Conservation (phyloP, 2,888 invertebrate genomes). For the Eustalomyia histrio region DNA sequence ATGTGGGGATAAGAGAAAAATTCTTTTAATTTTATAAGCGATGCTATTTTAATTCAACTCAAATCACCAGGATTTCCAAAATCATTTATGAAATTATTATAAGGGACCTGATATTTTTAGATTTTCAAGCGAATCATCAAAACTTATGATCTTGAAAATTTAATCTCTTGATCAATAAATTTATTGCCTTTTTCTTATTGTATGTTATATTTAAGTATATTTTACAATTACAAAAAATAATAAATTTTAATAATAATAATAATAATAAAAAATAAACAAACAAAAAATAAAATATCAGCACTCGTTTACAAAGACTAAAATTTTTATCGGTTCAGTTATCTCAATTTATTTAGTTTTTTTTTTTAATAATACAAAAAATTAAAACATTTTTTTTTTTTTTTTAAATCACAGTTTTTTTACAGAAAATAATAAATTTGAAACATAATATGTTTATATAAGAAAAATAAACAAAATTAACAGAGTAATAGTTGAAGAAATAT, state of each 20-base stretch:
- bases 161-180: no score
- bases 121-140: no score
- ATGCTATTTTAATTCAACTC: no score
- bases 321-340: neutral
- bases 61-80: no score
- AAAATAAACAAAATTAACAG: conserved; percentile 8
- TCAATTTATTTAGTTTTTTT: conserved; percentile 43
- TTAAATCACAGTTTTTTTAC: conserved; percentile 66
- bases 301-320: conserved; percentile 56
- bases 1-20: no score
- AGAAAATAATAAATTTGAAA: conserved; percentile 58
- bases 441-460: conserved; percentile 39
- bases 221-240: conserved; percentile 49
- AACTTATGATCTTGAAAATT: no score
- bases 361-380: conserved; percentile 65
- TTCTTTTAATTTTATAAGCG: no score
- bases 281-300: conserved; percentile 38
- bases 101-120: no score
- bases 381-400: conserved; percentile 54
- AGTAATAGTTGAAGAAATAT: conserved; percentile 26
- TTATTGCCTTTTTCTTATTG: no score
- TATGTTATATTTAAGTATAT: conserved; percentile 34
- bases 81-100: no score
- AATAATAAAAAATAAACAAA: conserved; percentile 56
- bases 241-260: conserved; percentile 58